phyloP scores from a whole-genome alignment of 2,888 invertebrate species.

The Pyrocoelia pectoralis region DNA sequence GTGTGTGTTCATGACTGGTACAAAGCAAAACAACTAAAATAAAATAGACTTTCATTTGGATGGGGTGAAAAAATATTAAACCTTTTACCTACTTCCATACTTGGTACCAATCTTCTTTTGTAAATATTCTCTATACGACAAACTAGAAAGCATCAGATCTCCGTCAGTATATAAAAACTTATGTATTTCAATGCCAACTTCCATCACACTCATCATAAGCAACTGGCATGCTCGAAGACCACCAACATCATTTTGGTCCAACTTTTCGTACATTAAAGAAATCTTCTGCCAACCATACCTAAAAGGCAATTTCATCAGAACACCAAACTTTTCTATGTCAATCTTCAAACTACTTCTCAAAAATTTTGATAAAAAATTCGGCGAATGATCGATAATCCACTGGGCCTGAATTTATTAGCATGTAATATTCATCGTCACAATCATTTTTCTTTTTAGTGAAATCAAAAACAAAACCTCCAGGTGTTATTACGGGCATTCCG shows the following conservation, averaged over 20 bases:
- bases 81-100: conserved; percentile 72
- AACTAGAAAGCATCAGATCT: conserved; percentile 66
- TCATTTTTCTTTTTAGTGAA: conserved; percentile 75
- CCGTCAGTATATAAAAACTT: conserved; percentile 64
- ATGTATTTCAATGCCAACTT: conserved; percentile 61
- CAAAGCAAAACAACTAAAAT: conserved; percentile 95
- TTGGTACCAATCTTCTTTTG: conserved; percentile 72
- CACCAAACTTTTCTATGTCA: conserved; percentile 2
- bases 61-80: too few species aligned
- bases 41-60: not conserved
- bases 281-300: conserved; percentile 79
- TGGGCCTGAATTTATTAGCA: conserved; percentile 77
- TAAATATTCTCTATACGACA: conserved; percentile 68
- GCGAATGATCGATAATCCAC: conserved; percentile 77
- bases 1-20: conserved; percentile 85
- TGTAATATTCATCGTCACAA: conserved; percentile 79
- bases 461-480: conserved; percentile 82
- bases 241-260: conserved; percentile 71
- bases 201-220: conserved; percentile 77
- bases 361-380: conserved; percentile 73
- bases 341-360: conserved; percentile 57
- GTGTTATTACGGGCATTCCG: conserved; percentile 79
- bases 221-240: conserved; percentile 80
- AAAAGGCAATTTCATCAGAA: conserved; percentile 44
- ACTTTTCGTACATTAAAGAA: conserved; percentile 78